A percentile compares a stretch with the other conserved stretches of the same genome.
Conservation (phyloP, 2,888 invertebrate species). For the Pachydiplax longipennis region DNA sequence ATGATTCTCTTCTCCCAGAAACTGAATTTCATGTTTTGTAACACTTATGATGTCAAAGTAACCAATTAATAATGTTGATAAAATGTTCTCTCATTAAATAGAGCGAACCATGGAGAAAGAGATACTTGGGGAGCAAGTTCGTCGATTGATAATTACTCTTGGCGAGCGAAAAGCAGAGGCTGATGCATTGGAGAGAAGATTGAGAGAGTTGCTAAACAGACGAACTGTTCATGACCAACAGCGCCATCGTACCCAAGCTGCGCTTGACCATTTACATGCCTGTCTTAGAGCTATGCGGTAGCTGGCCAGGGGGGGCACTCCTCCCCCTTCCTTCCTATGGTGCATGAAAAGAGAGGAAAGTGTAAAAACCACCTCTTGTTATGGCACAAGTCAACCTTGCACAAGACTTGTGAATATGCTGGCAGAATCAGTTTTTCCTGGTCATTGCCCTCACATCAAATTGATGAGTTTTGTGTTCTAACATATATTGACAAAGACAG, state of each 20-base stretch:
- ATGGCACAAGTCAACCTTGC: constrained; percentile 30
- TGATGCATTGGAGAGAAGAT: constrained; percentile 49
- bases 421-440: constrained; percentile 16
- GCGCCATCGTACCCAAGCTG: constrained; percentile 50
- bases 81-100: constrained; percentile 53
- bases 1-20: too few relatives aligned
- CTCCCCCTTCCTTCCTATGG: constrained; percentile 42
- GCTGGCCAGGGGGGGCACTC: constrained; percentile 19
- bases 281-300: constrained; percentile 46
- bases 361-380: constrained; percentile 17
- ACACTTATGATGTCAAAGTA: too few relatives aligned
- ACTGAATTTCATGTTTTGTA: too few relatives aligned
- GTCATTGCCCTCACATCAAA: constrained; percentile 12
- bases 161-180: constrained; percentile 49
- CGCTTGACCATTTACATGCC: constrained; percentile 50
- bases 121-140: constrained; percentile 62
- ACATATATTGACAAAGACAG: constrained; percentile 9
- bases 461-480: constrained; percentile 39
- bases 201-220: constrained; percentile 48
- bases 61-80: neutral
- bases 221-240: constrained; percentile 50
- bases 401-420: constrained; percentile 39
- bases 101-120: constrained; percentile 63
- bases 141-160: constrained; percentile 54
- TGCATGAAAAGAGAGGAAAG: neutral